Base-by-base conservation (phyloP, 2,113 vertebrate species). In the Zootoca vivipara region DNA sequence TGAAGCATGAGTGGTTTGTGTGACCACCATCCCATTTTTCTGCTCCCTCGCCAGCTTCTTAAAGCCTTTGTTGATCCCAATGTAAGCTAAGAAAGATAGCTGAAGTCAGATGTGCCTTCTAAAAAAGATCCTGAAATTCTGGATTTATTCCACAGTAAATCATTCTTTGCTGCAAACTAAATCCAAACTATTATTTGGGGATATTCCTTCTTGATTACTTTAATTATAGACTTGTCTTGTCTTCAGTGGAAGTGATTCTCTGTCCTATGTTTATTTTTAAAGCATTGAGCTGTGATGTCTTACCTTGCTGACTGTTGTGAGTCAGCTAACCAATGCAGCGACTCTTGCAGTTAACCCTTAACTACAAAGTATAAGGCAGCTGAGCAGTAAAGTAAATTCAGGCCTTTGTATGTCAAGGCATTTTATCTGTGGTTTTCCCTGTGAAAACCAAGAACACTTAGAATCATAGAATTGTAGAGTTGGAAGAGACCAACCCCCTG, bases 121-220 rank as follows among this genome's bases (percentile, higher is more conserved):
- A 30, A 78, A 38, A 72, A 35, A n/a, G 69, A 3, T 0, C 83
- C n/a, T 0, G 15, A 62, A 64, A 7, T 7, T 1, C 18, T 79
- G 42, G 13, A 38, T 79, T 0, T 40, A 0, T 7, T 2, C 22
- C 28, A 58, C 5, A 87, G 79, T 28, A 77, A 90, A 81, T 79
- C 56, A 10, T 10, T 87, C 7, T 82, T 0, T 4, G 3, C 28
- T 74, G 40, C 30, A 15, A 40, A 24, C 85, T 38, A 0, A 35
- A 70, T 64, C n/a, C 20, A 80, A 85, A 78, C 62, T 70, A 74
- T 28, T 87, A 26, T 83, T 87, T 22, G 38, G 35, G 42, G 69
- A 10, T 30, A 56, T 33, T 72, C 0, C 67, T 65, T 77, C 73
- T 90, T 56, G 4, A 12, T 52, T 65, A 15, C 33, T 58, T 75